These are phyloP conservation scores for Heliothis subflexa DNA, from an alignment of 1,140 invertebrate genomes.

Conservation along the genomic window DNA sequence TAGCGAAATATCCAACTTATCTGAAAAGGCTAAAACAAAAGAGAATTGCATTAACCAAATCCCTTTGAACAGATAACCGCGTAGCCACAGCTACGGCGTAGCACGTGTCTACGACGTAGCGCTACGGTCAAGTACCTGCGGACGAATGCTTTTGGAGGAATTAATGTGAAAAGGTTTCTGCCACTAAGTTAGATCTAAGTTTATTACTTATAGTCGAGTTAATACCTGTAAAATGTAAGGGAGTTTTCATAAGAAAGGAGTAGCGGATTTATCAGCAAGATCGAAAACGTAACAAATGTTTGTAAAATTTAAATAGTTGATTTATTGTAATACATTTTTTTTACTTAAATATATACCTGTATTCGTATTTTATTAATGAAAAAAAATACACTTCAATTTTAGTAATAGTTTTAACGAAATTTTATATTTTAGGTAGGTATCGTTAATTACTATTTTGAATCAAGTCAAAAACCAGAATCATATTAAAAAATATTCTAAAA, in stretches of 20 bases:
- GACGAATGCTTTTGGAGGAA: slow-evolving; percentile 18
- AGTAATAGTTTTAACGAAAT: no score
- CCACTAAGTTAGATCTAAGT: slow-evolving; percentile 18
- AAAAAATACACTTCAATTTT: no score
- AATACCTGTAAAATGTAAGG: slow-evolving; percentile 19
- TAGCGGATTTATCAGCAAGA: no score
- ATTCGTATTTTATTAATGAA: no score
- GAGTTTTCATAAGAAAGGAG: neutral
- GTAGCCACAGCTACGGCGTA: slow-evolving; percentile 11
- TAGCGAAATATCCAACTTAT: neutral
- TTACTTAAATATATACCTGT: no score
- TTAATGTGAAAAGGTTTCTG: slow-evolving; percentile 1
- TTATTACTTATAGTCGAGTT: slow-evolving; percentile 18
- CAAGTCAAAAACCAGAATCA: neutral
- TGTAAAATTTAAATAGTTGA: no score
- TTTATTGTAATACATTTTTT: no score
- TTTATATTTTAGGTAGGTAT: no score
- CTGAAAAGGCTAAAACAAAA: slow-evolving; percentile 13
- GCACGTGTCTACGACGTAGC: slow-evolving; percentile 14
- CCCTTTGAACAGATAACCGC: slow-evolving; percentile 16
- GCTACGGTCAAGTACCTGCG: slow-evolving; percentile 14
- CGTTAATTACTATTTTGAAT: no score
- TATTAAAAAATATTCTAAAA: neutral
- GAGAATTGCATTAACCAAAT: slow-evolving; percentile 12
- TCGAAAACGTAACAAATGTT: no score